phyloP scores from a whole-genome alignment of 2,113 vertebrate species.

The Brachirus orientalis region DNA sequence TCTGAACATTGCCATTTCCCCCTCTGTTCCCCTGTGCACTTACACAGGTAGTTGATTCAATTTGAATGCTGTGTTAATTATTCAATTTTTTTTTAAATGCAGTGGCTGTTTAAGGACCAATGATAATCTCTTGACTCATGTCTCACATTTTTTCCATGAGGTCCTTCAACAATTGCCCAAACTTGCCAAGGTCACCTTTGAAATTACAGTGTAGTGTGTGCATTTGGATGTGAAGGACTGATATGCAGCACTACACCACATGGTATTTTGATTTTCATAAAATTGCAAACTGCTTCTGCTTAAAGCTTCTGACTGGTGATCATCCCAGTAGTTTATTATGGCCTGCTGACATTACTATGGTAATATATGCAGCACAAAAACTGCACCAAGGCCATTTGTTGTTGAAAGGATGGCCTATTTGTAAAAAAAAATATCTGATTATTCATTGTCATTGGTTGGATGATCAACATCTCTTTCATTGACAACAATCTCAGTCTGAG shows the following conservation, averaged over 20 bases:
- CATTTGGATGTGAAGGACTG: constrained; percentile 63
- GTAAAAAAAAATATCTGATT: constrained; percentile 63
- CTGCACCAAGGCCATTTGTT: constrained; percentile 62
- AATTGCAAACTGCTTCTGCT: constrained; percentile 67
- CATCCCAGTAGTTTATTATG: constrained; percentile 71
- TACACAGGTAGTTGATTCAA: constrained; percentile 38
- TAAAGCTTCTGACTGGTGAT: constrained; percentile 62
- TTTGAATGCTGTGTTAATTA: constrained; percentile 67
- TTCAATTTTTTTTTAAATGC: too few species aligned
- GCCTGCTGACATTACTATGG: constrained; percentile 66
- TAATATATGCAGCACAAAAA: constrained; percentile 56
- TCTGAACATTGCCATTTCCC: constrained; percentile 61
- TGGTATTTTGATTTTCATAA: constrained; percentile 79
- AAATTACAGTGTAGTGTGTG: constrained; percentile 63
- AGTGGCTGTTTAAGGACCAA: constrained; percentile 56
- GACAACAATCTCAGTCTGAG: constrained; percentile 26
- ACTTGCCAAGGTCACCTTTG: constrained; percentile 72
- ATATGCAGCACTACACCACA: constrained; percentile 54
- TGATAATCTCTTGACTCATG: constrained; percentile 29
- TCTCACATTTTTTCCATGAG: too few species aligned
- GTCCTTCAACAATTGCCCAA: constrained; percentile 47
- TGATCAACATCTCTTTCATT: constrained; percentile 41
- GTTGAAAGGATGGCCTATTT: constrained; percentile 56
- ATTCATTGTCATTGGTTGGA: constrained; percentile 55
- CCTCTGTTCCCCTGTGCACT: constrained; percentile 41